Base-by-base conservation (phyloP, 1,140 invertebrate species). In the Rhagoletis zephyria region DNA sequence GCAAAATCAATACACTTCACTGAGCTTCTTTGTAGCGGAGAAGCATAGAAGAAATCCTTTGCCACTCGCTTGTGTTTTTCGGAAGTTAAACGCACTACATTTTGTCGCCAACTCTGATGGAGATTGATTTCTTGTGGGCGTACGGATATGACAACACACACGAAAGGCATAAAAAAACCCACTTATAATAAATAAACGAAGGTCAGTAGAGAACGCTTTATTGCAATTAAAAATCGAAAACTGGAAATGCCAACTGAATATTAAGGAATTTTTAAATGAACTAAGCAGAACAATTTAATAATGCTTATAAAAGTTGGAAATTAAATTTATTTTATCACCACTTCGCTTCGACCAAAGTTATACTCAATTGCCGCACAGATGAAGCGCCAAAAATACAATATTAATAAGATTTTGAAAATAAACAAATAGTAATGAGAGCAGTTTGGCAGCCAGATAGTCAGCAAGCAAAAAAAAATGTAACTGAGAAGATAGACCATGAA, bases 121-220 rank as follows among this genome's bases (percentile, higher is more conserved):
- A 45, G 67, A 74, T 74, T 74, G 67, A 74, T 48, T 74, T 12
- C 42, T 74, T 12, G 67, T 74, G 67, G 67, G 67, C 67, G 67
- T 74, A 74, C 40, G 4, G 16, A 48, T 48, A 48, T 45, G 67
- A 48, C 67, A 74, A 74, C 4, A 48, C 14, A 67, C 9, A 9
- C 7, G 40, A 40, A 67, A 19, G 10, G 12, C 40, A 40, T 7
- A 67, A 30, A 67, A 2, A 19, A 67, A 10, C 19, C 30, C 10
- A 40, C 1, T 42, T 4, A 74, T 74, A 48, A 45, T 42, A 30
- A 67, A 3, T 30, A 67, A 10, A 42, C 9, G 30, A 67, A 67
- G 64, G 51, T 56, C 51, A 56, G 5, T 56, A 56, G 10, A 7
- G 10, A 7, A 7, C 51, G 51, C 10, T 56, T 7, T 56, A 2